Percentiles rank a stretch among this genome's conserved stretches.
These are phyloP conservation scores for Ursus arctos DNA, from an alignment of 2,113 vertebrate species.

Conservation along the genomic window DNA sequence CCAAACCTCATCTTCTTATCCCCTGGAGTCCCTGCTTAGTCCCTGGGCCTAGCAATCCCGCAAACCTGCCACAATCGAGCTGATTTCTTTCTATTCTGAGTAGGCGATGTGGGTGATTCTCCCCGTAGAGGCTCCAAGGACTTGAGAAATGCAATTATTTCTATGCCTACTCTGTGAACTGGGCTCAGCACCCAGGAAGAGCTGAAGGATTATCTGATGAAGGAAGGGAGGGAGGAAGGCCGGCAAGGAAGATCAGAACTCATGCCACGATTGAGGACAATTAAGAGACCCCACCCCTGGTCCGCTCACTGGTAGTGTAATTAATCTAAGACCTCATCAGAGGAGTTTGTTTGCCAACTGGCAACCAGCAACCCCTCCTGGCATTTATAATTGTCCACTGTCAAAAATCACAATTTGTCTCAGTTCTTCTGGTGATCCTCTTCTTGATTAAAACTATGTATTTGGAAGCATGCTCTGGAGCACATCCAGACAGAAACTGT, in stretches of 20 bases:
- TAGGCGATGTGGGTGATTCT: neutral
- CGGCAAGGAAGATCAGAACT: neutral
- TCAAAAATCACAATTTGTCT: slow-evolving; percentile 51
- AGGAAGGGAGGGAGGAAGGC: neutral
- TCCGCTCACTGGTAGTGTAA: slow-evolving; percentile 40
- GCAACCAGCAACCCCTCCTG: neutral
- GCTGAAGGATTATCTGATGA: neutral
- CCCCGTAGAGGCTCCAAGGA: neutral
- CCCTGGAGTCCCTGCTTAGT: neutral
- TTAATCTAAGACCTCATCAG: slow-evolving; percentile 70
- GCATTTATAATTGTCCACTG: slow-evolving; percentile 32
- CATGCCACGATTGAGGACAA: neutral
- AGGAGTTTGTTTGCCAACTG: slow-evolving; percentile 60
- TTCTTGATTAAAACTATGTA: slow-evolving; percentile 3
- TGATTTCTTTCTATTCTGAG: neutral
- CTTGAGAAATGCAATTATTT: neutral
- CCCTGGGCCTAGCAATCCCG: neutral
- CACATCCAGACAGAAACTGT: slow-evolving; percentile 10
- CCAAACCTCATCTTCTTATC: neutral
- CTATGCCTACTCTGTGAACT: neutral
- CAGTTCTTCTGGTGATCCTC: slow-evolving; percentile 65
- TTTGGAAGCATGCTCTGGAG: neutral
- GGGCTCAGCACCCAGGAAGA: neutral
- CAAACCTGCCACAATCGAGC: neutral
- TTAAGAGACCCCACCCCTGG: neutral